Conservation (phyloP, 2,797 vertebrate genomes). For the Eutrigla gurnardus region DNA sequence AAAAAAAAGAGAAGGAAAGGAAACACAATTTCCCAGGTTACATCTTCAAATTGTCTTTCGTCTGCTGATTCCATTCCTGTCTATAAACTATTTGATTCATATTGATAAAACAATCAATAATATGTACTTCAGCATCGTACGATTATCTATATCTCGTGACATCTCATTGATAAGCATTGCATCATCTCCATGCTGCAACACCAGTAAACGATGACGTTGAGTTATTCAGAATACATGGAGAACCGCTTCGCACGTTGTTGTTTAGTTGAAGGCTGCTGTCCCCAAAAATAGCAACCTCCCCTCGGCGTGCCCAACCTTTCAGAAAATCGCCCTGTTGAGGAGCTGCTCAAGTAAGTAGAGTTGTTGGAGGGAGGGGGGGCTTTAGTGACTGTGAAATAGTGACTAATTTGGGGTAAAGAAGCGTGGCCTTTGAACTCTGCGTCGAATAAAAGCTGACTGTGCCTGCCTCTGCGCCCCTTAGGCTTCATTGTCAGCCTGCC, state of each 20-base stretch:
- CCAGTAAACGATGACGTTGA: constrained; percentile 3
- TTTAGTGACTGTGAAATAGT: constrained; percentile 63
- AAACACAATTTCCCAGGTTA: background rate
- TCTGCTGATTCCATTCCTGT: too few species aligned
- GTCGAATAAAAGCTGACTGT: constrained; percentile 73
- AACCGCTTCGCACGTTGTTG: constrained; percentile 25
- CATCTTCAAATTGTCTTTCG: background rate
- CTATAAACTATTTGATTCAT: too few species aligned
- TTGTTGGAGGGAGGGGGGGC: constrained; percentile 30
- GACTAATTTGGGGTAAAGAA: constrained; percentile 74
- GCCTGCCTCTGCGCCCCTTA: constrained; percentile 59
- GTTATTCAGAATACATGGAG: constrained; percentile 24
- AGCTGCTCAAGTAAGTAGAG: constrained; percentile 26
- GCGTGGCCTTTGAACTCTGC: constrained; percentile 74
- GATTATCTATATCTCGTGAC: background rate
- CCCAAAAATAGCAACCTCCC: constrained; percentile 19
- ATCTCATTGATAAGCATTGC: background rate
- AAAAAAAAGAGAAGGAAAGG: background rate
- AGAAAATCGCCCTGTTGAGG: constrained; percentile 45
- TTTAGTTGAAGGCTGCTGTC: constrained; percentile 32
- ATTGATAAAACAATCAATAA: too few species aligned
- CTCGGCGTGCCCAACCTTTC: constrained; percentile 30
- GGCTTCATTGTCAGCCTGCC: constrained; percentile 77
- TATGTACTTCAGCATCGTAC: too few species aligned
- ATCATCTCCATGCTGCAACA: constrained; percentile 10